Percentiles rank a stretch among this genome's conserved stretches.
Evolutionary conservation across 2,113 vertebrate species (phyloP).

Genomic region (Stegostoma tigrinum): DNA sequence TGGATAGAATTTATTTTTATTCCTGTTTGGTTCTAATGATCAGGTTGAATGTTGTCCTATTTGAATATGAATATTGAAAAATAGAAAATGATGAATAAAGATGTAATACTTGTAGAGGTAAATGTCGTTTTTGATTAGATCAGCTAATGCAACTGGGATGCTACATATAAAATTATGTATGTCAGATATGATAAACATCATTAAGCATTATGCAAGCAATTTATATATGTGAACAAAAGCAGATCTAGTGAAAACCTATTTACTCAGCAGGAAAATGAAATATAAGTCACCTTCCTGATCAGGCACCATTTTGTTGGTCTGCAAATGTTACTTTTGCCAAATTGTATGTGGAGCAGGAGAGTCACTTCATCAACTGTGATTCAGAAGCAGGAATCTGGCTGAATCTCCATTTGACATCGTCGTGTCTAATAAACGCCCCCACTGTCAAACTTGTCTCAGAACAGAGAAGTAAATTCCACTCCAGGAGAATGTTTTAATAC

Average conservation of each 20-base stretch:
- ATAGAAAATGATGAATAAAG: conserved; percentile 7
- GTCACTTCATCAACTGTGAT: neutral
- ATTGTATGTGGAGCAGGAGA: neutral
- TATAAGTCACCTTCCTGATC: neutral
- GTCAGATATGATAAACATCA: neutral
- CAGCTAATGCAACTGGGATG: neutral
- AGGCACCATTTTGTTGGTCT: neutral
- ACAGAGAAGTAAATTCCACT: neutral
- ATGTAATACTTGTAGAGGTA: neutral
- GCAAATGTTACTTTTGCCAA: neutral
- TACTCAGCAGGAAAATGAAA: neutral
- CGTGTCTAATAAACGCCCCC: neutral
- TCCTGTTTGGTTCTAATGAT: neutral
- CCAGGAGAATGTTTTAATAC: neutral
- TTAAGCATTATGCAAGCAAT: neutral
- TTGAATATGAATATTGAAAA: neutral
- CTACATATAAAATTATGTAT: neutral
- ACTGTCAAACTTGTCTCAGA: neutral
- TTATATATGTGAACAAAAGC: neutral
- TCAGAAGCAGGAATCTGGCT: neutral
- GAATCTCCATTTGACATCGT: neutral
- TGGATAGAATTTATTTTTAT: neutral
- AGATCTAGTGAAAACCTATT: neutral
- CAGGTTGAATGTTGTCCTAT: neutral
- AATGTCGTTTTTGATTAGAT: neutral